phyloP scores from a whole-genome alignment of 2,888 invertebrate species.

The Drosophila anomelani region DNA sequence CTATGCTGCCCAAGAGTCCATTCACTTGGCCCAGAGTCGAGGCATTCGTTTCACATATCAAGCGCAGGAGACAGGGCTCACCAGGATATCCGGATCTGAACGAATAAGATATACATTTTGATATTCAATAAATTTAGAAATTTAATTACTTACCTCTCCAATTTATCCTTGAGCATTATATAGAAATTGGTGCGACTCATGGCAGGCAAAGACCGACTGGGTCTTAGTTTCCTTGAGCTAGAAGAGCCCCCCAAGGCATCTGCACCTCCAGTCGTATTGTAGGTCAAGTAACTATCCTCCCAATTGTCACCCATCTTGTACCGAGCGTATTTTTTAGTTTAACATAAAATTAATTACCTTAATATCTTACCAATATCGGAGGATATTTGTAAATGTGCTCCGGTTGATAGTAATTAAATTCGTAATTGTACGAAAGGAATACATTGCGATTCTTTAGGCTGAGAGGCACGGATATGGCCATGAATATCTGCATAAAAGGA shows the following conservation, averaged over 20 bases:
- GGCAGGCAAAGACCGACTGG: slow-evolving; percentile 61
- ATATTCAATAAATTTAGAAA: no score
- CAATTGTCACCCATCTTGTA: slow-evolving; percentile 66
- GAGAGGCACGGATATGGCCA: slow-evolving; percentile 90
- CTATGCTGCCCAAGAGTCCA: slow-evolving; percentile 31
- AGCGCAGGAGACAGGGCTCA: slow-evolving; percentile 87
- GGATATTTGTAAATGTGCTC: slow-evolving; percentile 84
- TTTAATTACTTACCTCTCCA: slow-evolving; percentile 65
- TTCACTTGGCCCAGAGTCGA: slow-evolving; percentile 25
- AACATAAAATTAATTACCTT: neutral
- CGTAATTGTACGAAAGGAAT: slow-evolving; percentile 90
- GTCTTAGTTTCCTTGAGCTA: slow-evolving; percentile 4
- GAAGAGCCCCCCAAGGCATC: slow-evolving; percentile 2
- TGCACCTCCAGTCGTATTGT: slow-evolving; percentile 30
- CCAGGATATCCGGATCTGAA: slow-evolving; percentile 86
- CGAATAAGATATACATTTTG: rapidly evolving
- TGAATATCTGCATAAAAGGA: slow-evolving; percentile 86
- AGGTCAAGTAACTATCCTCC: slow-evolving; percentile 62
- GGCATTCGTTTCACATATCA: slow-evolving; percentile 77
- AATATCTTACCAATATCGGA: slow-evolving; percentile 72
- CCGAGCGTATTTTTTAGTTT: no score
- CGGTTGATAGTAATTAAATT: slow-evolving; percentile 88
- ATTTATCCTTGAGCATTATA: slow-evolving; percentile 77
- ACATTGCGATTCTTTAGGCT: slow-evolving; percentile 89
- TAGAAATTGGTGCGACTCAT: slow-evolving; percentile 78